Evolutionary conservation across 2,888 invertebrate genomes (phyloP), one percentile per base, ranked within the genome.

Genomic region (Polymixis lichenea): DNA sequence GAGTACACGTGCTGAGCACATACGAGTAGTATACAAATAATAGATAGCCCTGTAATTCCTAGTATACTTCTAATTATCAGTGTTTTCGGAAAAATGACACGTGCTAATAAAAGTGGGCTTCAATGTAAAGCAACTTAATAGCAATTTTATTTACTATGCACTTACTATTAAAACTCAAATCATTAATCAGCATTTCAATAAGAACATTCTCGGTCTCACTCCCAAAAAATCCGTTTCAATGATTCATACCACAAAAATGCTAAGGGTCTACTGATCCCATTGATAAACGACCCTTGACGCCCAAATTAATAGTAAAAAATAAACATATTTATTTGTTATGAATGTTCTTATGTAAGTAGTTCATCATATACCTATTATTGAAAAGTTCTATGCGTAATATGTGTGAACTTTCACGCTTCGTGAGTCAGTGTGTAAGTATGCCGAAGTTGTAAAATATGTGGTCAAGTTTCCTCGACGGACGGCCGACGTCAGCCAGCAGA

Each of bases 381-480:
- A 80, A 73, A 83, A 66, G 60, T 78, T 62, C 66, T 80, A 77
- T 80, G 80, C 68, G 77, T 83, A 86, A 82, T 84, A 76, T 88
- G 89, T 91, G 91, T 90, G 90, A 89, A 93, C 94, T 95, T 94
- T 95, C 94, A 87, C 91, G 79, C 61, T 77, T 80, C 87, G 87
- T 95, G 95, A 96, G 88, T 96, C 95, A 95, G 89, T 83, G 79
- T 67, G 83, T 87, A 94, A 94, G 94, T 93, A 94, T 95, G 94
- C 89, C 91, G 89, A 87, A 89, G 88, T 91, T 90, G 89, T 92
- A 91, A 93, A 93, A 88, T 92, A 89, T 90, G 90, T 90, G 90
- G 89, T 91, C 90, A 89, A 64, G 89, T 91, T 92, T 92, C 91
- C 89, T 90, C 87, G 81, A 83, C 82, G 79, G 80, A 81, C 77